Percentiles rank a stretch among this genome's conserved stretches.
Evolutionary conservation across 2,888 invertebrate genomes (phyloP).

Genomic region (Sphinx pinastri): DNA sequence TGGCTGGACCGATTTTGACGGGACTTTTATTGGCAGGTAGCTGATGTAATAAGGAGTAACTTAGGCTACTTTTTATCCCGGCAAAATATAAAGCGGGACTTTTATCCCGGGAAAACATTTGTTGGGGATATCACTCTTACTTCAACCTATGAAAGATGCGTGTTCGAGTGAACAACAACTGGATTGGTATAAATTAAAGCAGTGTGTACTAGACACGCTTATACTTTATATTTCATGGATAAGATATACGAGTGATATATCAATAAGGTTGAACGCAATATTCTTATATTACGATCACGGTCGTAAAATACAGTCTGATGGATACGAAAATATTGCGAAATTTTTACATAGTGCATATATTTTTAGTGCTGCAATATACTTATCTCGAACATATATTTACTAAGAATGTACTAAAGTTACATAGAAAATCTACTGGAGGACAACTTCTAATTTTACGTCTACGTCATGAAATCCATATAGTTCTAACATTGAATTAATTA

Average conservation of each 20-base stretch:
- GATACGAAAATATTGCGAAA: slow-evolving; percentile 9
- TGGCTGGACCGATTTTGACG: too few species aligned
- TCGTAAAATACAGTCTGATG: slow-evolving; percentile 15
- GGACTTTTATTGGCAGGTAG: too few species aligned
- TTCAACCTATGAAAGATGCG: too few species aligned
- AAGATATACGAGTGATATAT: slow-evolving; percentile 5
- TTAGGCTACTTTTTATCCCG: too few species aligned
- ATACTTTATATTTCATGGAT: neutral
- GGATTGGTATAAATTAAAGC: neutral
- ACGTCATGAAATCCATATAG: too few species aligned
- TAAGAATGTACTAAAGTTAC: neutral
- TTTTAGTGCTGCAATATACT: slow-evolving; percentile 3
- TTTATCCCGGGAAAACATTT: too few species aligned
- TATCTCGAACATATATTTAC: neutral
- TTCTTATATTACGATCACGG: slow-evolving; percentile 10
- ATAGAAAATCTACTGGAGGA: neutral
- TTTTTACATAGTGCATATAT: slow-evolving; percentile 15
- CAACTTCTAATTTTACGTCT: neutral
- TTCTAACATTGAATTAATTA: neutral
- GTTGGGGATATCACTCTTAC: too few species aligned
- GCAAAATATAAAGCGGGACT: too few species aligned
- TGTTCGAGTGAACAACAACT: neutral
- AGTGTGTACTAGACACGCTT: neutral
- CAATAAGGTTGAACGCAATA: slow-evolving; percentile 8
- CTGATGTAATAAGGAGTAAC: too few species aligned